Base-by-base conservation (phyloP, 2,888 invertebrate species). In the Drepanosiphum platanoidis region DNA sequence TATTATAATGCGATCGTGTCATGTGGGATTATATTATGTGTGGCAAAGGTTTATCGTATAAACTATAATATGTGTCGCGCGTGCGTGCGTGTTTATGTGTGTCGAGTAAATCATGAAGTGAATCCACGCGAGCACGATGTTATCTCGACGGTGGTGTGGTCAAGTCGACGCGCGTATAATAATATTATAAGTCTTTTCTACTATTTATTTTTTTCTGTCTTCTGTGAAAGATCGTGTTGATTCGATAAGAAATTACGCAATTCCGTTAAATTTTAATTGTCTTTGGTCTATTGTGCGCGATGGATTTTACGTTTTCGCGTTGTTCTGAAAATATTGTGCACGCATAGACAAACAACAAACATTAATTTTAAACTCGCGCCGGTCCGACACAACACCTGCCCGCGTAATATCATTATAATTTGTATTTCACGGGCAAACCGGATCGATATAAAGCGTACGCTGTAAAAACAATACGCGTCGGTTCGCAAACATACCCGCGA, bases 141-240 rank as follows among this genome's bases (percentile, higher is more conserved):
- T 61, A 39, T 64, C 30, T 64, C n/a, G 18, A 39, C n/a, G 34
- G n/a, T 22, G 77, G 66, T 22, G n/a, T 22, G 77, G 66, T 22
- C 32, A 39, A 18, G 22, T 9, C 30, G 15, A 8, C n/a, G 46
- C 13, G 9, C 32, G 18, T 46, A 61, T 0, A 5, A 1, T n/a
- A n/a, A n/a, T n/a, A n/a, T n/a, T n/a, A n/a, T n/a, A n/a, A n/a
- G n/a, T n/a, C n/a, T n/a, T n/a, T n/a, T n/a, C n/a, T n/a, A n/a
- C n/a, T n/a, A n/a, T n/a, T n/a, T n/a, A n/a, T n/a, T n/a, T n/a
- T n/a, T n/a, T n/a, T n/a, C n/a, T n/a, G n/a, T n/a, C n/a, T n/a
- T n/a, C n/a, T n/a, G n/a, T n/a, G n/a, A n/a, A 8, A 79, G 66
- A 46, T 78, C 66, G 78, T 78, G 64, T 9, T 78, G 42, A 79